Base-by-base conservation (phyloP, 1,140 invertebrate genomes). In the Nasonia giraulti region DNA sequence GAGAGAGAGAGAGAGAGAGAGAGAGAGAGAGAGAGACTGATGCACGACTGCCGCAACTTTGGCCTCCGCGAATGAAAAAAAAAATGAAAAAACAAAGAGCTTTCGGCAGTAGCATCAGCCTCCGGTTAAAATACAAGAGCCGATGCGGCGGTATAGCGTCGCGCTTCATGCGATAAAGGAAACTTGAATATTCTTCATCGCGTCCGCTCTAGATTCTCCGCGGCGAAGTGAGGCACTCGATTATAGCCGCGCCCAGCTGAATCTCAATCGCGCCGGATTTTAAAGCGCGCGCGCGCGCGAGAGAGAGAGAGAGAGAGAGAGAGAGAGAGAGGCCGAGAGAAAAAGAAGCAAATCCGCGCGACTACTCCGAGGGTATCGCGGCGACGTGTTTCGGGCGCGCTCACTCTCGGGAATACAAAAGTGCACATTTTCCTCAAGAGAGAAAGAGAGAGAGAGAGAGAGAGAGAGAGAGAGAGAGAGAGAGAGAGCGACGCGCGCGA, bases 201-300 rank as follows among this genome's bases (percentile, higher is more conserved):
- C 47, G 33, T 62, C 40, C 66, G 62, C 47, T 66, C 68, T 68
- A 31, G 69, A 86, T 82, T 82, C 74, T 66, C 47, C 11, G 27
- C 5, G 27, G 31, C 71, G 55, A 37, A 55, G 83, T 27, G 50
- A 81, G 84, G 69, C 84, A 88, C 88, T 89, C 88, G 87, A 90
- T 90, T 91, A 89, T 88, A 88, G 84, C 55, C 44, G 71, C 68
- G 81, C 87, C 87, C 85, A 80, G 83, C 87, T 87, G 88, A 91
- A 91, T 90, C 87, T 86, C 86, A 89, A 91, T 90, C 85, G 86
- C 80, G 66, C 47, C 79, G 89, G 87, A 89, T 89, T 89, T 88
- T 88, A 87, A 87, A 86, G 86, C 80, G 83, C 31, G 27, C n/a
- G n/a, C n/a, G n/a, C n/a, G n/a, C n/a, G n/a, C n/a, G n/a, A 47